Evolutionary conservation across 2,888 invertebrate genomes (phyloP), one percentile per base, ranked within the genome.

Genomic region (Nemotelus pantherinus): DNA sequence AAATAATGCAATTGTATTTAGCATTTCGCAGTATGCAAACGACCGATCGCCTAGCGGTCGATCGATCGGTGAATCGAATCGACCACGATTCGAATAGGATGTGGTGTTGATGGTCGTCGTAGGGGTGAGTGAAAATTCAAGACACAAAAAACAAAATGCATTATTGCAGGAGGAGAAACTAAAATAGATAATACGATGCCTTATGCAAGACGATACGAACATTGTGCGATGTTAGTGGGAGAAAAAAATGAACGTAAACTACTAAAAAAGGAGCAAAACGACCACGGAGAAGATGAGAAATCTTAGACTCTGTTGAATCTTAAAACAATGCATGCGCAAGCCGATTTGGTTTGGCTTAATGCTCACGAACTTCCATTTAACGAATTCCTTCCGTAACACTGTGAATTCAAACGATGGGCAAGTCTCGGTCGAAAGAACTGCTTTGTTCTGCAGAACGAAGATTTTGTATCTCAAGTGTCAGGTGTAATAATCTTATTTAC

Each of bases 291-390:
- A 45, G 60, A 39, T 25, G 60, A 58, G 45, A 74, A 74, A 50
- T 74, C 60, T 60, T 63, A 74, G 74, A 74, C 74, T 63, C 60
- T 72, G 77, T 77, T 68, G 77, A 72, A 53, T 70, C 53, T 47
- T 63, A 55, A 71, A 77, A 79, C 79, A 79, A 79, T 79, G 79
- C 77, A 75, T 79, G 72, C 76, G 75, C 79, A 58, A 74, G 79
- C 76, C 78, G 77, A 77, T 75, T 79, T 77, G 71, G 71, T 71
- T 75, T 70, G 44, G 75, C 74, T 79, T 79, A 79, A 79, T 79
- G 79, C 77, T 79, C 79, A 79, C 79, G 79, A 79, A 79, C 77
- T 79, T 79, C 76, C 77, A 79, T 79, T 79, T 79, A 79, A 76
- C 67, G 77, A 79, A 79, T 79, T 77, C 79, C 74, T 63, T 77